Evolutionary conservation across 2,888 invertebrate species (phyloP), one percentile per base, ranked within the genome.

Genomic region (Trissolcus brochymenae): DNA sequence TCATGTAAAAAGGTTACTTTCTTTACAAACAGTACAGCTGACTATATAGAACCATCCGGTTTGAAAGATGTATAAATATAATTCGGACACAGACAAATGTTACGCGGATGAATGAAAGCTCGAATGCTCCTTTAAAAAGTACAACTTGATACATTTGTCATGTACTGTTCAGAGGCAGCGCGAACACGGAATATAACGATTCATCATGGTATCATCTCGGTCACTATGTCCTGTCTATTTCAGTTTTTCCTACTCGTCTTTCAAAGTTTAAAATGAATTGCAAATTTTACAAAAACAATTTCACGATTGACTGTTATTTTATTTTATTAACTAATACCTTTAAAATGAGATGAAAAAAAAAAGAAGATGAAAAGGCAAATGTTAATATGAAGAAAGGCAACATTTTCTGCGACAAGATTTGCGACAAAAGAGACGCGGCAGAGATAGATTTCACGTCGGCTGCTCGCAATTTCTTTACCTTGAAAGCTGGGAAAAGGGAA

Each of bases 141-240:
- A 57, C 55, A 67, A 76, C 71, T 76, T 71, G 41, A 59, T 76
- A 66, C 71, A 72, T 76, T 72, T 71, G 76, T 76, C 74, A 75
- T 64, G 51, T 55, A 62, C 25, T 43, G 61, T 40, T 66, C 66
- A 55, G 56, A 60, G 59, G 56, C 19, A 60, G 25, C 54, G 66
- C 55, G 46, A 43, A 65, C 61, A 72, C 65, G 68, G 76, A 66
- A 76, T 80, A 81, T 82, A 80, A 75, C 80, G 83, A 87, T 86
- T 84, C 82, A 87, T 86, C 87, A 87, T 81, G 75, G 81, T 81
- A 83, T 86, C 85, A 86, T 85, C 83, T 84, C 80, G 76, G 77
- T 65, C 81, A 75, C 80, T 74, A 64, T 80, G 79, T 79, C 72
- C 77, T 79, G 60, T 79, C 78, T 76, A 79, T 84, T 85, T 80